A percentile compares a stretch with the other conserved stretches of the same genome.
Conservation (phyloP, 2,888 invertebrate genomes). For the Panzeria rudis region DNA sequence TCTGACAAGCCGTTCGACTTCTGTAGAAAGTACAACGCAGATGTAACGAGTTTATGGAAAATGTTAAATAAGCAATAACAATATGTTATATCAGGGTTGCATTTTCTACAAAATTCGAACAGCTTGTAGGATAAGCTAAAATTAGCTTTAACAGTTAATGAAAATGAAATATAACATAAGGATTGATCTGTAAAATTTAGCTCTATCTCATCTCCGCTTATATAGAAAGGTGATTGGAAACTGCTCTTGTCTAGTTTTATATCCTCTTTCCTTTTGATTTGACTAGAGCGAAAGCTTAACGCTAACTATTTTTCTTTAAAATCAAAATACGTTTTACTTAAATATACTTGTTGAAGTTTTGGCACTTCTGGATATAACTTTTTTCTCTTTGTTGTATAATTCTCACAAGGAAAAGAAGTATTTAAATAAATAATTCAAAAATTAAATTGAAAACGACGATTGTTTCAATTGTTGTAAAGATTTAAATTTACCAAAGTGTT, state of each 20-base stretch:
- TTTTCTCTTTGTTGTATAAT: neutral
- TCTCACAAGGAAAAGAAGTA: neutral
- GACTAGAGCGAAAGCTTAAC: neutral
- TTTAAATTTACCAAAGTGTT: conserved; percentile 45
- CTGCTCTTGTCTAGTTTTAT: neutral
- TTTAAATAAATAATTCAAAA: conserved; percentile 36
- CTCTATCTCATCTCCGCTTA: no score
- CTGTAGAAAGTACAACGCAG: no score
- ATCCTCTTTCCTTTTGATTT: neutral
- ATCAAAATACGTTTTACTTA: neutral
- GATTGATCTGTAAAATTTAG: no score
- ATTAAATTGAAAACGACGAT: conserved; percentile 8
- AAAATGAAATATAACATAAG: no score
- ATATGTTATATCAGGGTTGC: no score
- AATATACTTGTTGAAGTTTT: neutral
- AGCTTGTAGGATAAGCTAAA: no score
- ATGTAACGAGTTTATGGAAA: no score
- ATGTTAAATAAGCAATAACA: no score
- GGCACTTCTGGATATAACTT: neutral
- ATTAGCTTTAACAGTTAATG: no score
- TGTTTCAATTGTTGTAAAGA: conserved; percentile 15
- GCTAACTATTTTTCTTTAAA: neutral
- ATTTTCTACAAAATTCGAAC: no score
- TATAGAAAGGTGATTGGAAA: neutral
- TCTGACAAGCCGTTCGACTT: no score